Evolutionary conservation across 1,140 invertebrate genomes (phyloP), one percentile per base, ranked within the genome.

Genomic region (Laupala kohalensis): DNA sequence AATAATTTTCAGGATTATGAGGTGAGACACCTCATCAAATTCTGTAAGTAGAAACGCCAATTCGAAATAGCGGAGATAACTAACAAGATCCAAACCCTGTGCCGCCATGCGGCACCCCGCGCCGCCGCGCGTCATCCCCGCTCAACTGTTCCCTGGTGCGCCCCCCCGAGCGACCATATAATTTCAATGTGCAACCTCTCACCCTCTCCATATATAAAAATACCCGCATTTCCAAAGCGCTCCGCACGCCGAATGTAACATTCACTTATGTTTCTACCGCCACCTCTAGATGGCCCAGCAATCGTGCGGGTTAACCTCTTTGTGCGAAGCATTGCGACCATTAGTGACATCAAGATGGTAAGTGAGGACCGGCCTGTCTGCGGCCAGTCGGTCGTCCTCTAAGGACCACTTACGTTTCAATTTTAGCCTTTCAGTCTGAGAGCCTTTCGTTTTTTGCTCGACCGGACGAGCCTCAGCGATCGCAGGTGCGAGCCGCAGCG

Each of bases 291-390:
- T 92, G 92, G 92, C 83, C 92, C 93, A 80, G 92, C 92, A 80
- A 89, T 94, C 86, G 92, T 94, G 84, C 90, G 88, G 86, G 93
- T 97, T 85, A 97, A 97, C 89, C 90, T 96, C 85, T 96, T 95
- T 89, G 92, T 97, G 80, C 87, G 95, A 86, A 95, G 92, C 88
- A 96, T 97, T 83, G 92, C 92, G 79, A 96, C 94, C 82, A 96
- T 97, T 86, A 95, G 95, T 89, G 95, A 97, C 89, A 95, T 96
- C 84, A 96, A 96, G 86, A 96, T 96, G 95, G 93, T 95, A 92
- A 94, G 92, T 73, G 71, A 67, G 28, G n/a, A 13, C 29, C 19
- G 37, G 37, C 9, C 37, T 66, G 64, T 66, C 23, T 66, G 12
- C n/a, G n/a, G n/a, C n/a, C n/a, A n/a, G n/a, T 9, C 37, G 37